Evolutionary conservation across 2,113 vertebrate genomes (phyloP), one percentile per base, ranked within the genome.

Genomic region (Synodontis membranacea): DNA sequence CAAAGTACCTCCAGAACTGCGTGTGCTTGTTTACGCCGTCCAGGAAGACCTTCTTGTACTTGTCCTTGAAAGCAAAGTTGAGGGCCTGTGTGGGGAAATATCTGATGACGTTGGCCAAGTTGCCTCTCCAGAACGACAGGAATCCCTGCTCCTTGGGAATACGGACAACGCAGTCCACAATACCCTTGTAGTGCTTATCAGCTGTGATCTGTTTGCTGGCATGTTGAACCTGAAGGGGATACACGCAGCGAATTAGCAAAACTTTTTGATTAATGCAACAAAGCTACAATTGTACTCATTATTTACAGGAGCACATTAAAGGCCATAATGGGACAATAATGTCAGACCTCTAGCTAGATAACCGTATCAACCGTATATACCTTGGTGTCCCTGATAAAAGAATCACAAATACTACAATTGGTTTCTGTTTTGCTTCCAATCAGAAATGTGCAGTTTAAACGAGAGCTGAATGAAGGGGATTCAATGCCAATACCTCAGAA

Each of bases 11-110:
- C 97, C 97, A 97, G 95, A 98, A 97, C 92, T 97, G 96, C 79
- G 90, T 97, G 83, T 54, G 94, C 93, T 96, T 97, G 94, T 97
- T 96, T 28, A 97, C 94, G 0, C 94, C 95, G 0, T 96, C 96
- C 37, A 97, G 94, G 93, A 97, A 98, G 90, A 97, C 23, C 92
- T 96, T 93, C 95, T 97, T 97, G 95, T 98, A 97, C 93, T 97
- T 97, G 90, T 97, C 97, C 92, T 97, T 98, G 95, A 98, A 98
- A 86, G 97, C 96, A 62, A 98, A 97, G 95, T 97, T 98, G 88
- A 97, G 96, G 87, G 97, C 97, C 91, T 97, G 96, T 58, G 96
- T 97, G 89, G 97, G 97, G 94, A 98, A 97, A 93, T 97, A 97
- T 74, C 96, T 92, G 94, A 97, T 97, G 88, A 97, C 97, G 12